Conservation (phyloP, 2,797 vertebrate genomes). For the Microchirus variegatus region DNA sequence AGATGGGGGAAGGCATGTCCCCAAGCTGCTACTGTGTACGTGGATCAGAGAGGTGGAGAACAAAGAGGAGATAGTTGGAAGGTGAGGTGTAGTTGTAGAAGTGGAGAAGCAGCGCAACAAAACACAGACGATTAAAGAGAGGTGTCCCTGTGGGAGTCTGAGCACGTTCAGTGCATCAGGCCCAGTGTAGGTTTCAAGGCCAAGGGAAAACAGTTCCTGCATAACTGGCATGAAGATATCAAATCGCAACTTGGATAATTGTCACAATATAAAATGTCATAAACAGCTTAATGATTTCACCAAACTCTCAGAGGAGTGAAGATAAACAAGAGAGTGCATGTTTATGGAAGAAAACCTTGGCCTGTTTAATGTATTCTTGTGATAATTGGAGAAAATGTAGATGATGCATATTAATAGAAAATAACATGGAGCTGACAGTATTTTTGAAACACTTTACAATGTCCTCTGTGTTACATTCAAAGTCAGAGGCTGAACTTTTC, state of each 20-base stretch:
- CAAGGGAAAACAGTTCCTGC: conserved; percentile 40
- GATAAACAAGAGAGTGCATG: conserved; percentile 19
- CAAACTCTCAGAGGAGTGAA: conserved; percentile 20
- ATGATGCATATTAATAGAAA: conserved; percentile 6
- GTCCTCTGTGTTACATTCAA: background rate
- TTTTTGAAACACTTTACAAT: conserved; percentile 14
- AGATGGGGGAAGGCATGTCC: conserved; percentile 19
- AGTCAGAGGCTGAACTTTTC: background rate
- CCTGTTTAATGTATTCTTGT: conserved; percentile 3
- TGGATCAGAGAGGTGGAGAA: conserved; percentile 21
- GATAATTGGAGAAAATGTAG: conserved; percentile 21
- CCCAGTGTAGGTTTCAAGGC: conserved; percentile 41
- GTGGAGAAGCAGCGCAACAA: conserved; percentile 34
- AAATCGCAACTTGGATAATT: conserved; percentile 9
- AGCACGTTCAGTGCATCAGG: conserved; percentile 38
- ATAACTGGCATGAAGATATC: conserved; percentile 45
- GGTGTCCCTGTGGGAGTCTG: conserved; percentile 38
- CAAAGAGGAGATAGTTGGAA: conserved; percentile 23
- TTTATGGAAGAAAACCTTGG: conserved; percentile 30
- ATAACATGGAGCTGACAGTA: background rate
- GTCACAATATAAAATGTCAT: conserved; percentile 19
- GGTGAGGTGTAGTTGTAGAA: conserved; percentile 32
- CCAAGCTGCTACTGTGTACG: conserved; percentile 5
- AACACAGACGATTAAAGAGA: conserved; percentile 65
- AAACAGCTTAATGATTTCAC: conserved; percentile 38